Evolutionary conservation across 2,888 invertebrate genomes (phyloP), one percentile per base, ranked within the genome.

Genomic region (Protophormia terraenovae): DNA sequence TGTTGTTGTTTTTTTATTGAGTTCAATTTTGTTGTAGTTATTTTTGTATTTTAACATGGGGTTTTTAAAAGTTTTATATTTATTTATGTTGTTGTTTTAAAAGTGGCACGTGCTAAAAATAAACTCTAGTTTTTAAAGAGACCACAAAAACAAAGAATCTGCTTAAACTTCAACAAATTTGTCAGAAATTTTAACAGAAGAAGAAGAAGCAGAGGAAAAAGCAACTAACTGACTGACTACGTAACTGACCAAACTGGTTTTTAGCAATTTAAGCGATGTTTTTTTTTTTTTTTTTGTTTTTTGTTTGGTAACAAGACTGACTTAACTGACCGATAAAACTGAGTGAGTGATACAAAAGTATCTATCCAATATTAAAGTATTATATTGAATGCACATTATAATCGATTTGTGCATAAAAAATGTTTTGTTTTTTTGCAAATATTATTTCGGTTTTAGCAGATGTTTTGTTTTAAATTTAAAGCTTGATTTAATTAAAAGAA

Each of bases 101-200:
- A 79, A 79, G 66, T 86, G 79, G 86, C 82, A 86, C 86, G 86
- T 86, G 86, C 82, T 86, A 86, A 83, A 82, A 86, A 86, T 86
- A 86, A 84, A 81, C 84, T 81, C 55, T 47, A 55, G 29, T 75
- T 66, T 58, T 53, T 69, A 80, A 76, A 60, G 75, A 55, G 53
- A 62, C 29, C 73, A 78, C 60, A 76, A 58, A 60, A 55, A 80
- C 47, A 67, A 84, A 84, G 76, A 84, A 76, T 80, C 58, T 53
- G 12, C 58, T 64, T 53, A 45, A 47, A 27, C 38, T 64, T 62
- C 16, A 35, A 62, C 35, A 41, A 22, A 32, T 75, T 73, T 47
- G 4, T 22, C 7, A 38, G 35, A 45, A 32, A 64, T 32, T 3
- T 12, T 4, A 3, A 22, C 2, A 50, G 12, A 60, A 50, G 12